A percentile compares a stretch with the other conserved stretches of the same genome.
Evolutionary conservation across 2,888 invertebrate genomes (phyloP).

Genomic region (Lepidocyrtoides sp.): DNA sequence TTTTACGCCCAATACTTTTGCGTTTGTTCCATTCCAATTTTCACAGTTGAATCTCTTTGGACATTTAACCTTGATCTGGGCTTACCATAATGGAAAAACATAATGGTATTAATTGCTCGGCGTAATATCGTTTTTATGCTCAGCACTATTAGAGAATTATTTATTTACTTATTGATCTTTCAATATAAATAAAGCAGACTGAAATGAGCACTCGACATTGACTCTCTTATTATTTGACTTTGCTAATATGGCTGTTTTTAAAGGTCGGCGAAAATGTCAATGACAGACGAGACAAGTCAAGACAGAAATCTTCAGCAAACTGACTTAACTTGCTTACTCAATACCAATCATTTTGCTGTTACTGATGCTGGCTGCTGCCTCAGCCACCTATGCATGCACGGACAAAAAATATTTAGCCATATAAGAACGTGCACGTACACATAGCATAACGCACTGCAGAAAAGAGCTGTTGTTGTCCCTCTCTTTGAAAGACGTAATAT

Average conservation of each 20-base stretch:
- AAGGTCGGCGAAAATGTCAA: constrained; percentile 85
- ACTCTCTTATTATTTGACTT: constrained; percentile 71
- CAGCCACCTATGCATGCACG: not conserved
- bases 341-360: not conserved
- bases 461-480: not conserved
- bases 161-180: no score
- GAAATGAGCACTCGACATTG: constrained; percentile 83
- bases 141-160: no score
- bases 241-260: constrained; percentile 25
- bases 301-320: not conserved
- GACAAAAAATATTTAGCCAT: not conserved
- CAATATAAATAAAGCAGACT: not conserved
- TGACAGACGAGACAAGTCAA: constrained; percentile 79
- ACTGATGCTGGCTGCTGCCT: not conserved
- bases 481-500: not conserved
- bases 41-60: not conserved
- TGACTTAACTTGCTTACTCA: not conserved
- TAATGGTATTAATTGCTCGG: constrained; percentile 30
- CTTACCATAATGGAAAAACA: constrained; percentile 48
- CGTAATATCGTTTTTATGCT: not conserved
- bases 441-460: not conserved
- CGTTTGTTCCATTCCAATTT: not conserved
- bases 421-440: not conserved
- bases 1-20: no score
- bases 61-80: constrained; percentile 63